Evolutionary conservation across 2,797 vertebrate genomes (phyloP).

Genomic region (Cephalopachus bancanus): DNA sequence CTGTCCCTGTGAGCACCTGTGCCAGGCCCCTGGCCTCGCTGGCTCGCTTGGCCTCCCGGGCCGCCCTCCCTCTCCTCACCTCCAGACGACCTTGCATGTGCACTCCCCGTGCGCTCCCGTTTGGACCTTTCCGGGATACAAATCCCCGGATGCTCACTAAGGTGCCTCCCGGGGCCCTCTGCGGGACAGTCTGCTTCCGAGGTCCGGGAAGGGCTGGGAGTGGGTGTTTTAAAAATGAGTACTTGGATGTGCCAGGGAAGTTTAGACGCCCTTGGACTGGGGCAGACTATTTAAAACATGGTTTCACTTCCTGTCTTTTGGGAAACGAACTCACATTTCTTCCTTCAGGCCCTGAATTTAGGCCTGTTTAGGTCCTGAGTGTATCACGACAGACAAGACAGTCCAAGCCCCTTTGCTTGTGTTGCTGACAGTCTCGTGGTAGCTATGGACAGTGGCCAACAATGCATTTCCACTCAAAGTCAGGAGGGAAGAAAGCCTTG

Average conservation of each 20-base stretch:
- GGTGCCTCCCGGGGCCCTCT: background rate
- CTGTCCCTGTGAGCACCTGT: background rate
- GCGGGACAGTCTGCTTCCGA: background rate
- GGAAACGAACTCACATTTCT: background rate
- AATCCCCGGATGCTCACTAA: background rate
- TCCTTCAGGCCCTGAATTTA: background rate
- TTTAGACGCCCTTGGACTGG: background rate
- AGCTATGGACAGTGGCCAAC: background rate
- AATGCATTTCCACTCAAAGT: background rate
- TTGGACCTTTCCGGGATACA: background rate
- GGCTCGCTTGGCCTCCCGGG: background rate
- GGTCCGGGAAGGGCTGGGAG: background rate
- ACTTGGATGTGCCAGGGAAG: background rate
- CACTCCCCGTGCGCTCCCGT: rapidly evolving
- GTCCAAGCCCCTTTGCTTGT: background rate
- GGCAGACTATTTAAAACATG: background rate
- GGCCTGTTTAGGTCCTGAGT: background rate
- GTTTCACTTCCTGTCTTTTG: background rate
- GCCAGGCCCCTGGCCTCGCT: background rate
- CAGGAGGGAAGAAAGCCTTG: background rate
- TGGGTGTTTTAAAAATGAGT: background rate
- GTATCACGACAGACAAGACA: no score
- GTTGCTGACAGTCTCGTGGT: background rate
- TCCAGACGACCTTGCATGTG: background rate
- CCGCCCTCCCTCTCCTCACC: background rate